Evolutionary conservation across 2,888 invertebrate genomes (phyloP).

Genomic region (Molorchus minor): DNA sequence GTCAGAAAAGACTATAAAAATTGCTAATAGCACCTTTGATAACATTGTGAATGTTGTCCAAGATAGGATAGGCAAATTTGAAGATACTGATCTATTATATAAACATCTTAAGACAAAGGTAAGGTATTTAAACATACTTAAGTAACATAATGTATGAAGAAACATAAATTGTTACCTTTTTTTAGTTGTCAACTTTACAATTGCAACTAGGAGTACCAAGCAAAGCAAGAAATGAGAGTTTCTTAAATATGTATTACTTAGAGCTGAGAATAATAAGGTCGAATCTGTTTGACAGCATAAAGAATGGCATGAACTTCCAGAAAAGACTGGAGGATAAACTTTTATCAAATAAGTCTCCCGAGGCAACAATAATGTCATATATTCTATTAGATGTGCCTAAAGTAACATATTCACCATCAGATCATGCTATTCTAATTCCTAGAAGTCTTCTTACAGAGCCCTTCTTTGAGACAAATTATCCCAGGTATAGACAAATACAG

Average conservation of each 20-base stretch:
- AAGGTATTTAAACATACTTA: slow-evolving; percentile 30
- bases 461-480: slow-evolving; percentile 61
- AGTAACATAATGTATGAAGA: not conserved
- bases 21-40: slow-evolving; percentile 50
- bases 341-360: slow-evolving; percentile 56
- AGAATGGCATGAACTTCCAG: slow-evolving; percentile 62
- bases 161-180: not conserved
- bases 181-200: slow-evolving; percentile 61
- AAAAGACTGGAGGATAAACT: slow-evolving; percentile 59
- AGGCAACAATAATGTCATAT: slow-evolving; percentile 51
- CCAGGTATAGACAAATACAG: too few relatives aligned
- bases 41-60: slow-evolving; percentile 46
- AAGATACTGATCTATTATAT: slow-evolving; percentile 46
- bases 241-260: slow-evolving; percentile 61
- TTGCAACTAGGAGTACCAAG: slow-evolving; percentile 64
- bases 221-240: slow-evolving; percentile 52
- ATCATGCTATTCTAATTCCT: slow-evolving; percentile 64
- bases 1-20: slow-evolving; percentile 41
- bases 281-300: slow-evolving; percentile 66
- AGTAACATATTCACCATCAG: slow-evolving; percentile 61
- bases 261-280: slow-evolving; percentile 62
- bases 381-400: slow-evolving; percentile 41
- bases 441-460: slow-evolving; percentile 60
- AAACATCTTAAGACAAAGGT: slow-evolving; percentile 60
- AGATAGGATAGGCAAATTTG: slow-evolving; percentile 44